phyloP scores from a whole-genome alignment of 2,888 invertebrate species.

The Gonocerus acuteangulatus region DNA sequence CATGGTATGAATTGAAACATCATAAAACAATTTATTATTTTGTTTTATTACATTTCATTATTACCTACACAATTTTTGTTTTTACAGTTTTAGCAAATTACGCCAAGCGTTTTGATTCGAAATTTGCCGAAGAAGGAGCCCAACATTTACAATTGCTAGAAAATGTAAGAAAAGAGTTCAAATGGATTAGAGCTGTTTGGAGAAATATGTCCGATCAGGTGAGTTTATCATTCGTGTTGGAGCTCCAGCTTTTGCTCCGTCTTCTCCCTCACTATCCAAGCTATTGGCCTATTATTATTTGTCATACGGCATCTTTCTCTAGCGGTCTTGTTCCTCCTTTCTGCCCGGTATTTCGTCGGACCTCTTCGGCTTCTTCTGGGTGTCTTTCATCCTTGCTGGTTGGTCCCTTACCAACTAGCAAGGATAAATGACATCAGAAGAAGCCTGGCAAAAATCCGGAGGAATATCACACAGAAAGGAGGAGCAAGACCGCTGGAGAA shows the following conservation, averaged over 20 bases:
- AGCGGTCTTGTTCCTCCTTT: too few species aligned
- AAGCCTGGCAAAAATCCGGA: too few species aligned
- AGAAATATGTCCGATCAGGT: constrained; percentile 46
- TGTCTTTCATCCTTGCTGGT: too few species aligned
- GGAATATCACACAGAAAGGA: too few species aligned
- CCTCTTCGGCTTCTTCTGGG: too few species aligned
- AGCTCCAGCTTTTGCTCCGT: too few species aligned
- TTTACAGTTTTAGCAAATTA: constrained; percentile 43
- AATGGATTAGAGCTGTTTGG: constrained; percentile 44
- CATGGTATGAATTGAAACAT: constrained; percentile 44
- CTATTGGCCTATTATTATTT: not conserved
- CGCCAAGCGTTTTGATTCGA: constrained; percentile 42
- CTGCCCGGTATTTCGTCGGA: not conserved
- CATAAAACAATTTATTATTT: too few species aligned
- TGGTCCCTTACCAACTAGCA: too few species aligned
- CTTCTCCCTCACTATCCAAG: not conserved
- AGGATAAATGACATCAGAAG: too few species aligned
- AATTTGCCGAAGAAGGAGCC: constrained; percentile 47
- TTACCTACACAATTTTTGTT: not conserved
- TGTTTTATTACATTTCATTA: not conserved
- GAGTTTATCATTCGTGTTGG: constrained; percentile 28
- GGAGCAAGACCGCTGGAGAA: too few species aligned
- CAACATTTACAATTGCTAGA: constrained; percentile 53
- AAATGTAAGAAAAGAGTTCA: constrained; percentile 57
- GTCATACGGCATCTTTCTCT: too few species aligned